Base-by-base conservation (phyloP, 2,888 invertebrate genomes). In the Minunthozetes semirufus region DNA sequence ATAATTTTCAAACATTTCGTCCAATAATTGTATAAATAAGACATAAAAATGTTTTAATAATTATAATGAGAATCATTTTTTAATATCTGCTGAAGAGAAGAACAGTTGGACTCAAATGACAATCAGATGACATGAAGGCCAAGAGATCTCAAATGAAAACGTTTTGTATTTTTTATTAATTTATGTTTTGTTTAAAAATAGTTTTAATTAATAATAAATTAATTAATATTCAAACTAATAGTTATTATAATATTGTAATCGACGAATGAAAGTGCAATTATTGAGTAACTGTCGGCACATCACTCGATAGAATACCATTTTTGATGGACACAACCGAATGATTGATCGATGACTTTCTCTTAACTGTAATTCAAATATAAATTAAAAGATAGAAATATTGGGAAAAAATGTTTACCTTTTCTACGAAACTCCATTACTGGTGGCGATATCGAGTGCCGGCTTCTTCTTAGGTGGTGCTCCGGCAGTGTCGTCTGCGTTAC, bases 381-480 rank as follows among this genome's bases (percentile, higher is more conserved):
- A 6, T 38, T n/a, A 19, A 68, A 42, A 19, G 33, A 63, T 0
- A 1, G 9, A 68, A 38, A 66, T n/a, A 9, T 50, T 22, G 9
- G 13, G 29, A 9, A 4, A 68, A 68, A 68, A 42, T 42, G 9
- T 25, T 11, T 61, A 61, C 61, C 17, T 61, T 61, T 17, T 15
- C 29, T 61, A 61, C 22, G 61, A 68, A 68, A 68, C 38, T 3
- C 68, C 68, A 68, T 68, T 68, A 68, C 19, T 68, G 15, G 68
- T 68, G 11, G 68, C 38, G 22, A 68, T 68, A 2, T 74, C 74
- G 25, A 74, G 27, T 6, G 75, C 71, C 19, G 71, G 29, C 53
- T 75, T 75, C 38, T 75, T 75, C n/a, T 71, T 63, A 33, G 75
- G 75, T 8, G 75, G 75, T 27, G 50, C 50, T 42, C 48, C 42